Conservation (phyloP, 2,797 vertebrate genomes). For the Labeo calbasu region DNA sequence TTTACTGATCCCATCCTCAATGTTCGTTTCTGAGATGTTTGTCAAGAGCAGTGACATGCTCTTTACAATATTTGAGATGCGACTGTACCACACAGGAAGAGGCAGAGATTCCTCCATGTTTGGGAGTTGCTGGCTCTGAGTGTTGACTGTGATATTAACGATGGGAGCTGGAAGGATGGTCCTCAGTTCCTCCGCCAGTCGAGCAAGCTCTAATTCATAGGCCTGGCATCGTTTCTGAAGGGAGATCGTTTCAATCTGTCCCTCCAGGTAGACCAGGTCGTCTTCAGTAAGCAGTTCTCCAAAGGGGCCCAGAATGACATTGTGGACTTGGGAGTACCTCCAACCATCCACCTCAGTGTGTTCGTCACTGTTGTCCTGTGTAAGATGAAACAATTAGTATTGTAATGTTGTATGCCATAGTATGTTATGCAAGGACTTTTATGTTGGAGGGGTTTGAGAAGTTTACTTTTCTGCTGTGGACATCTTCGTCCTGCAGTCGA, state of each 20-base stretch:
- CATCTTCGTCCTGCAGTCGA: conserved; percentile 73
- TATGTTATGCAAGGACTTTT: not conserved
- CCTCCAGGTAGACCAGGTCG: conserved; percentile 87
- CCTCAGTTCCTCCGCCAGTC: conserved; percentile 84
- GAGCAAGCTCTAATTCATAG: conserved; percentile 85
- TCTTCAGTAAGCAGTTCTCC: conserved; percentile 92
- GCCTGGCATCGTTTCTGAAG: conserved; percentile 84
- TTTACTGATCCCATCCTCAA: conserved; percentile 64
- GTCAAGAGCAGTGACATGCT: conserved; percentile 86
- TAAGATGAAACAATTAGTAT: not conserved
- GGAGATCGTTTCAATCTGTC: conserved; percentile 86
- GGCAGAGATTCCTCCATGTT: conserved; percentile 68
- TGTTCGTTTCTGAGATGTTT: conserved; percentile 69
- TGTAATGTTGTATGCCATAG: not conserved
- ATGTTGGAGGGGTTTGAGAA: not conserved
- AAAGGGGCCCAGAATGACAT: conserved; percentile 90
- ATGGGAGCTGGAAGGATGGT: conserved; percentile 86
- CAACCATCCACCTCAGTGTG: conserved; percentile 72
- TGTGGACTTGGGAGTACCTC: conserved; percentile 85
- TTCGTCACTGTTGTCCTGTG: conserved; percentile 65
- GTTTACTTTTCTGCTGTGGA: conserved; percentile 56
- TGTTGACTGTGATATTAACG: conserved; percentile 85
- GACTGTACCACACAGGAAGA: conserved; percentile 86
- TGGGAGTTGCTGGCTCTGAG: conserved; percentile 74
- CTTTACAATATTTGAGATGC: conserved; percentile 85